Conservation (phyloP, 2,113 vertebrate species). For the Pelusios castaneus region DNA sequence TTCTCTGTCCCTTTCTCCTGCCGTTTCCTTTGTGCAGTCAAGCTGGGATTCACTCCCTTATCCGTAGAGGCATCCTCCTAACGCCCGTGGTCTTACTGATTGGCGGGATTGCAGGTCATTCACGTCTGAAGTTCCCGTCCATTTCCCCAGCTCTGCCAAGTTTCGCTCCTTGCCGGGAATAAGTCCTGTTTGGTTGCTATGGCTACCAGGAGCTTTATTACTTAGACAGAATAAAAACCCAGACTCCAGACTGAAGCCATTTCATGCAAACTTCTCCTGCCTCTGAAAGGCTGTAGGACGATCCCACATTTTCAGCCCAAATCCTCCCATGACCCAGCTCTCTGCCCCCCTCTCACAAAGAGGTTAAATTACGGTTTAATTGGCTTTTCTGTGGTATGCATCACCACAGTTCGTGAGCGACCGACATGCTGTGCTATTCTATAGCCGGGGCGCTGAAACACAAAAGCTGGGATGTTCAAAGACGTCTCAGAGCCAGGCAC, state of each 20-base stretch:
- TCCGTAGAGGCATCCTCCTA: background rate
- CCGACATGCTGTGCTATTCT: background rate
- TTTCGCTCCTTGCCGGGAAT: background rate
- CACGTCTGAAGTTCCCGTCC: background rate
- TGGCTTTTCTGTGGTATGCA: background rate
- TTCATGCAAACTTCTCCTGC: background rate
- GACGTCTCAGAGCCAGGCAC: background rate
- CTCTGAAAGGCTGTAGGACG: background rate
- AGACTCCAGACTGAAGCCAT: background rate
- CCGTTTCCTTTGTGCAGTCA: rapidly evolving
- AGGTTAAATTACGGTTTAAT: background rate
- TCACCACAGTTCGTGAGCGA: background rate
- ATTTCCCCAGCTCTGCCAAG: background rate
- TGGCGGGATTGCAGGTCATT: background rate
- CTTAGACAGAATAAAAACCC: background rate
- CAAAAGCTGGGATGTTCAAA: background rate
- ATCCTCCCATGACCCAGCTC: background rate
- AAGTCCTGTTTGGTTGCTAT: slow-evolving; percentile 47
- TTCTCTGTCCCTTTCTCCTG: background rate
- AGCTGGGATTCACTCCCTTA: background rate
- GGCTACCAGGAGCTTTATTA: slow-evolving; percentile 39
- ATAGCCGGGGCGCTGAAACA: background rate
- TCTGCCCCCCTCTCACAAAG: background rate
- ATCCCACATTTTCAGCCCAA: background rate
- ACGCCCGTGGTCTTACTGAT: background rate